Evolutionary conservation across 2,113 vertebrate genomes (phyloP).

Genomic region (Agelaius phoeniceus): DNA sequence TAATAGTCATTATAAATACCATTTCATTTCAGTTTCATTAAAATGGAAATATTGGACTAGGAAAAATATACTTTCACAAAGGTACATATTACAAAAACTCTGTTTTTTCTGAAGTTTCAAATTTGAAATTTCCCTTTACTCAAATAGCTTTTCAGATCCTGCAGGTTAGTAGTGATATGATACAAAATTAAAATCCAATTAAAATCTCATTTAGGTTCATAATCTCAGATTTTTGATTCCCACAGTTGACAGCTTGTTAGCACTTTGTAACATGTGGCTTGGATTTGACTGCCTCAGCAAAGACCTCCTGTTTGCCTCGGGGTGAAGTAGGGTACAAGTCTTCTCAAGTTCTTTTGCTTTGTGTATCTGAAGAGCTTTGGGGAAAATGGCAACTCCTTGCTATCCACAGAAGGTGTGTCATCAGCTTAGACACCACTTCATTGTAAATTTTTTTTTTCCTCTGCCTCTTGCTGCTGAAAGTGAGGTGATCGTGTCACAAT

Average conservation of each 20-base stretch:
- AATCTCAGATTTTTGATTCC: not conserved
- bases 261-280: not conserved
- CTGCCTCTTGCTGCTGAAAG: not conserved
- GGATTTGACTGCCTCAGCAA: not conserved
- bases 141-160: not conserved
- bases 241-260: not conserved
- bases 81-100: not conserved
- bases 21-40: not conserved
- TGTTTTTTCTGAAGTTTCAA: not conserved
- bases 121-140: not conserved
- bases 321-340: not conserved
- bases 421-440: not conserved
- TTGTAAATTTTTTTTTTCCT: not conserved
- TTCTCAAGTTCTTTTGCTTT: slow-evolving; percentile 9
- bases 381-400: not conserved
- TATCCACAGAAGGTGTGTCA: not conserved
- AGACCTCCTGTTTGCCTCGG: not conserved
- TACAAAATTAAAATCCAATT: not conserved
- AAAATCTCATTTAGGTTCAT: not conserved
- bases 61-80: not conserved
- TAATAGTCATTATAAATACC: not conserved
- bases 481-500: not conserved
- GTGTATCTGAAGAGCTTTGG: not conserved
- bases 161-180: not conserved
- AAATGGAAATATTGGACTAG: not conserved